Evolutionary conservation across 2,797 vertebrate species (phyloP), one percentile per base, ranked within the genome.

Genomic region (Neosilurus mollespiculum): DNA sequence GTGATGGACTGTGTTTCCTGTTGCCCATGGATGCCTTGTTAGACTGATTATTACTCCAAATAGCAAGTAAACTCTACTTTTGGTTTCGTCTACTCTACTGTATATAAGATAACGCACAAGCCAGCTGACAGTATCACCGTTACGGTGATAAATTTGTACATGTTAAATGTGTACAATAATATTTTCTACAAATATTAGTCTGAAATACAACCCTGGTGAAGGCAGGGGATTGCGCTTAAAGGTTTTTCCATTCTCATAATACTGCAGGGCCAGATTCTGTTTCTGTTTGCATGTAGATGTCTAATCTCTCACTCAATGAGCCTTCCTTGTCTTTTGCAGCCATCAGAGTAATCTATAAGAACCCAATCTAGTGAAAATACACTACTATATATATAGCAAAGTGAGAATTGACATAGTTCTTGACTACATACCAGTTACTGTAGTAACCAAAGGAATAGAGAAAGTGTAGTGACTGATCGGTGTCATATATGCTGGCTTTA

Each of bases 341-440:
- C 67, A 70, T n/a, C 37, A 70, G 67, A 12, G 37, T 51, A 51
- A n/a, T 14, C 11, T n/a, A 30, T 30, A 6, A 30, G 24, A 54
- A 34, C 34, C 18, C 43, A 43, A 43, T 43, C 4, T 43, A 43
- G 8, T 76, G 51, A 77, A 53, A 56, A 54, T 53, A 61, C 9
- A 34, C 16, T 37, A 51, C 53, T 12, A 61, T 51, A 24, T 61
- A 24, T 61, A 78, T 15, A 59, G 26, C 56, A 70, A 83, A 79
- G 20, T 54, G n/a, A 69, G 26, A 83, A 37, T 7, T 24, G 82
- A 49, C 20, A 24, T 24, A 71, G 56, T 64, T 71, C 49, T 72
- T 78, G 75, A 80, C 69, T 79, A 64, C 75, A 78, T 54, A 71
- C 75, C 65, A 77, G 58, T 77, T 61, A 18, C 53, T 83, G 49